Base-by-base conservation (phyloP, 2,797 vertebrate species). In the Simalia tracyae region DNA sequence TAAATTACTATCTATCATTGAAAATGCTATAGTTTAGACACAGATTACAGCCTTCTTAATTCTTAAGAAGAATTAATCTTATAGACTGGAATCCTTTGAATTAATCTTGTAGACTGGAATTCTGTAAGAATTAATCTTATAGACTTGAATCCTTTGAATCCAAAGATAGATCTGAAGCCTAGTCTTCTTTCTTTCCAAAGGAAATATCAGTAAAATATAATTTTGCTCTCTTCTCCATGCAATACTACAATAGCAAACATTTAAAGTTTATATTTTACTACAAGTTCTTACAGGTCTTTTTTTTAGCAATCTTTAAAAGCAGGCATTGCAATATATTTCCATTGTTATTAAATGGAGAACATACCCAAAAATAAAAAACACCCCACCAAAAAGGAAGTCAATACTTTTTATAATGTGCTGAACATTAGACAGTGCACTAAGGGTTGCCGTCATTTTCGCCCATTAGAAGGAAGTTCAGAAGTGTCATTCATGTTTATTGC, bases 401-500 rank as follows among this genome's bases (percentile, higher is more conserved):
- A 54, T 54, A 54, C 50, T 8, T 7, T 54, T 54, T 54, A 7
- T 54, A 6, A 54, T 54, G 56, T 59, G 19, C 56, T 81, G 5
- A 42, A 4, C 28, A 22, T 36, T 31, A 89, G 28, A 76, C 56
- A 56, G 60, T 12, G 60, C 15, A 63, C 28, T 36, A n/a, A 91
- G 60, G 61, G 19, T 22, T 57, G 63, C 31, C 81, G 68, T 91
- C 81, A 64, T 90, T 85, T 60, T 64, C n/a, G 56, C 64, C 46
- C 28, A 90, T 64, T n/a, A 68, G 61, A 91, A 86, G 63, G 84
- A 91, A 68, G 84, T n/a, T 86, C 90, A 59, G 10, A 86, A 63
- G n/a, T 86, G 90, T 91, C 84, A 86, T 91, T 91, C 90, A 91
- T 91, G 84, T 86, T 91, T 68, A 91, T 91, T 42, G 63, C 61